These are phyloP conservation scores for Aleiodes sp. DNA, from an alignment of 1,140 invertebrate species.

Conservation along the genomic window DNA sequence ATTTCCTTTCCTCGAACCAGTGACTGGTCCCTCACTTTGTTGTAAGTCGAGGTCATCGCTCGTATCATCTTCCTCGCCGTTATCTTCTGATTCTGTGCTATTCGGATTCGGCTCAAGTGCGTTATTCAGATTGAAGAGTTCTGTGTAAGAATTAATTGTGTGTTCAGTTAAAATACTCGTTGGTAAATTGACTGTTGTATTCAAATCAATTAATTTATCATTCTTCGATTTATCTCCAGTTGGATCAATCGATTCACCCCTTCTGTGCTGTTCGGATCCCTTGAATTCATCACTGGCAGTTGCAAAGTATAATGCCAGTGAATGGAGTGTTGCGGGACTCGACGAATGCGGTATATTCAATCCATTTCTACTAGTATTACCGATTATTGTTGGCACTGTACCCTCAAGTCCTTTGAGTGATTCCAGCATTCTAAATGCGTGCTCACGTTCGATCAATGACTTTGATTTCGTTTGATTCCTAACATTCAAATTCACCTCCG, in stretches of 20 bases:
- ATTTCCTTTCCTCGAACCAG: slow-evolving; percentile 62
- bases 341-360: slow-evolving; percentile 75
- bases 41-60: slow-evolving; percentile 70
- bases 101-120: slow-evolving; percentile 53
- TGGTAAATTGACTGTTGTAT: slow-evolving; percentile 51
- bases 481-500: slow-evolving; percentile 40
- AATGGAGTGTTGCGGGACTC: slow-evolving; percentile 78
- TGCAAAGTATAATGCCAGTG: slow-evolving; percentile 80
- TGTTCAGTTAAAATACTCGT: slow-evolving; percentile 55
- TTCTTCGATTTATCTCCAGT: slow-evolving; percentile 35
- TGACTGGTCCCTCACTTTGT: slow-evolving; percentile 70
- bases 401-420: slow-evolving; percentile 58
- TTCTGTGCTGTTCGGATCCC: slow-evolving; percentile 52
- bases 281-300: slow-evolving; percentile 73
- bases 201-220: slow-evolving; percentile 28
- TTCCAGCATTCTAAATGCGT: slow-evolving; percentile 59
- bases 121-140: slow-evolving; percentile 63
- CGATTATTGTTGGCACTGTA: slow-evolving; percentile 43
- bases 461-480: slow-evolving; percentile 40
- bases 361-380: slow-evolving; percentile 60
- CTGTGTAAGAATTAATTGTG: slow-evolving; percentile 56
- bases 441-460: slow-evolving; percentile 54
- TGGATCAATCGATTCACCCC: slow-evolving; percentile 45
- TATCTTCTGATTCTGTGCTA: slow-evolving; percentile 53
- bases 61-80: slow-evolving; percentile 63